Percentiles rank a stretch among this genome's conserved stretches.
phyloP scores from a whole-genome alignment of 2,888 invertebrate species.

The Diadromus collaris region DNA sequence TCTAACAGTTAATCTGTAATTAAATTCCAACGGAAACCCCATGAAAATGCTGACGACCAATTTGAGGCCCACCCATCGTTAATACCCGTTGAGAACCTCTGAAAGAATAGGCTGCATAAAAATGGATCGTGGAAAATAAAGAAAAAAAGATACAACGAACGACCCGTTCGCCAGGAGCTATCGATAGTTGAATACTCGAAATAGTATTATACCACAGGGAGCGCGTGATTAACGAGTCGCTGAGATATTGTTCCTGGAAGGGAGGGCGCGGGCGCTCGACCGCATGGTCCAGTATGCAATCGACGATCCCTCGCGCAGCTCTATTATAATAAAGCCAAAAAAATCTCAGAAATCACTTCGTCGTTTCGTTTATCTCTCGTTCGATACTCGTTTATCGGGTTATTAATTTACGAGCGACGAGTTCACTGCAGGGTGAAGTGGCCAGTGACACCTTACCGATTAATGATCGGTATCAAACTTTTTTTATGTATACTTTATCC shows the following conservation, averaged over 20 bases:
- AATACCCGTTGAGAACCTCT: constrained; percentile 40
- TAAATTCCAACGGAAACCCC: neutral
- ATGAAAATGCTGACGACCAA: neutral
- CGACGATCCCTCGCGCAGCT: constrained; percentile 41
- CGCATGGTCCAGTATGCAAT: constrained; percentile 33
- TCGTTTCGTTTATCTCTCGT: constrained; percentile 10
- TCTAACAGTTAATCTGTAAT: neutral
- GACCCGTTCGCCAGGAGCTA: constrained; percentile 52
- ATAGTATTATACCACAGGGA: constrained; percentile 50
- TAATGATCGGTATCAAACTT: neutral
- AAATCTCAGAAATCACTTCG: constrained; percentile 21
- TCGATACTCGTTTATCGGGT: constrained; percentile 33
- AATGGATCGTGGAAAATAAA: constrained; percentile 26
- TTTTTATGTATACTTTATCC: neutral
- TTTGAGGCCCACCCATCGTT: neutral
- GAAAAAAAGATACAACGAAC: constrained; percentile 30
- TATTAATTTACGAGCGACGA: constrained; percentile 36
- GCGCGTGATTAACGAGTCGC: constrained; percentile 59
- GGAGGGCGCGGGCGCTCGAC: constrained; percentile 19
- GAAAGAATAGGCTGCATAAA: constrained; percentile 27
- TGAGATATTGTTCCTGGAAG: constrained; percentile 64
- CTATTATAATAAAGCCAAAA: constrained; percentile 41
- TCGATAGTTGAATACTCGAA: constrained; percentile 52
- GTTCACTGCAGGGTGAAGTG: neutral
- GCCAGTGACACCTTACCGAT: neutral